These are phyloP conservation scores for Grammomys dolichurus DNA, from an alignment of 2,113 vertebrate species.

Conservation along the genomic window DNA sequence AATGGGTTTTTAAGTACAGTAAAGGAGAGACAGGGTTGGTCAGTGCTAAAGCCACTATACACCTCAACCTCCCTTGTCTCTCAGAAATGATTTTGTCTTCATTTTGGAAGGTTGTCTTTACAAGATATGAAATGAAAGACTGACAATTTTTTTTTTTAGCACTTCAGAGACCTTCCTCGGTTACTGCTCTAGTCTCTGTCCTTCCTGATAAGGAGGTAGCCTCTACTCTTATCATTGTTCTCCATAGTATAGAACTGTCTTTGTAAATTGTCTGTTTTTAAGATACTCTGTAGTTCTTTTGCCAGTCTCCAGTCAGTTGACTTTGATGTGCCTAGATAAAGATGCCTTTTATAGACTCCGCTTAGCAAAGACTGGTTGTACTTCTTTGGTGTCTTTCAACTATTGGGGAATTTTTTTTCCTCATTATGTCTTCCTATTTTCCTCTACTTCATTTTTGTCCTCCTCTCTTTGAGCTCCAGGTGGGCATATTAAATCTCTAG, in stretches of 20 bases:
- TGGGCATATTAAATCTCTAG: not conserved
- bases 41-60: not conserved
- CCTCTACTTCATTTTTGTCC: not conserved
- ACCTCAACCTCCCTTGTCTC: not conserved
- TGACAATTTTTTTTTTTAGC: not conserved
- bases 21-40: not conserved
- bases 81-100: slow-evolving; percentile 15
- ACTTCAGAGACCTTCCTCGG: not conserved
- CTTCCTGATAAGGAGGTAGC: not conserved
- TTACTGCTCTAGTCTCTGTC: not conserved
- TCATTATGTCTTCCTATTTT: slow-evolving; percentile 14
- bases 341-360: not conserved
- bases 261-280: slow-evolving; percentile 18
- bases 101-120: slow-evolving; percentile 1
- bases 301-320: not conserved
- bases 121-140: not conserved
- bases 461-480: not conserved
- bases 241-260: not conserved
- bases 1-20: not conserved
- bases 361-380: not conserved
- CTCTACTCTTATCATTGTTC: not conserved
- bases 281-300: not conserved
- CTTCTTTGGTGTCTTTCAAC: not conserved
- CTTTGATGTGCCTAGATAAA: not conserved
- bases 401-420: not conserved